phyloP scores from a whole-genome alignment of 2,797 vertebrate genomes.

The Heliangelus exortis region DNA sequence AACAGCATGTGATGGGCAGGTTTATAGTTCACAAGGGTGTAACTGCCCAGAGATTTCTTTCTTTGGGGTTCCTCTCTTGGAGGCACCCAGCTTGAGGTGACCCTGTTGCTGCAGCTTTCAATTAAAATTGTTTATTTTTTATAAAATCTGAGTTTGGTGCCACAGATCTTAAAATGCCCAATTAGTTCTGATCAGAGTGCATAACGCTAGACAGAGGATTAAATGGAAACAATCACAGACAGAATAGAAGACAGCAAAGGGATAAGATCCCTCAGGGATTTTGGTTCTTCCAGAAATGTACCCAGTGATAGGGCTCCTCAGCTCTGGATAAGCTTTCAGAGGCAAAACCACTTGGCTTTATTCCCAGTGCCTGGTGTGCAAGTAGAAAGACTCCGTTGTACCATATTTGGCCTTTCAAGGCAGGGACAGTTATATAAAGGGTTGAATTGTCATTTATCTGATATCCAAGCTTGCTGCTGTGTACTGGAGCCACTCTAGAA shows the following conservation, averaged over 20 bases:
- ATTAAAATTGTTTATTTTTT: not conserved
- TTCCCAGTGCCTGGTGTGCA: not conserved
- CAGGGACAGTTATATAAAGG: constrained; percentile 26
- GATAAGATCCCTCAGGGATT: not conserved
- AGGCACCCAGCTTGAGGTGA: not conserved
- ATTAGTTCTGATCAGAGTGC: not conserved
- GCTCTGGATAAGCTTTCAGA: not conserved
- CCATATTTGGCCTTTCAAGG: not conserved
- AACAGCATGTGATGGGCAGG: too few species aligned
- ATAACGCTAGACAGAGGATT: not conserved
- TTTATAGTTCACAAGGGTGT: too few species aligned
- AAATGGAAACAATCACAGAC: not conserved
- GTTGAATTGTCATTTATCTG: not conserved
- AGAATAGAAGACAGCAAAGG: not conserved
- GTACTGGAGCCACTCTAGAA: not conserved
- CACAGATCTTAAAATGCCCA: not conserved
- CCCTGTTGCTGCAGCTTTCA: not conserved
- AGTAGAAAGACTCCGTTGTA: not conserved
- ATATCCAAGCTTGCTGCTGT: not conserved
- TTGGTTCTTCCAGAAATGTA: not conserved
- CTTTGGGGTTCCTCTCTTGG: not conserved
- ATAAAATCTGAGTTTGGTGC: not conserved
- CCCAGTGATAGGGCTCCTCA: not conserved
- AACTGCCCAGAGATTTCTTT: too few species aligned
- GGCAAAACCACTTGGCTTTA: not conserved